Evolutionary conservation across 2,797 vertebrate genomes (phyloP).

Genomic region (Zenarchopterus dispar): DNA sequence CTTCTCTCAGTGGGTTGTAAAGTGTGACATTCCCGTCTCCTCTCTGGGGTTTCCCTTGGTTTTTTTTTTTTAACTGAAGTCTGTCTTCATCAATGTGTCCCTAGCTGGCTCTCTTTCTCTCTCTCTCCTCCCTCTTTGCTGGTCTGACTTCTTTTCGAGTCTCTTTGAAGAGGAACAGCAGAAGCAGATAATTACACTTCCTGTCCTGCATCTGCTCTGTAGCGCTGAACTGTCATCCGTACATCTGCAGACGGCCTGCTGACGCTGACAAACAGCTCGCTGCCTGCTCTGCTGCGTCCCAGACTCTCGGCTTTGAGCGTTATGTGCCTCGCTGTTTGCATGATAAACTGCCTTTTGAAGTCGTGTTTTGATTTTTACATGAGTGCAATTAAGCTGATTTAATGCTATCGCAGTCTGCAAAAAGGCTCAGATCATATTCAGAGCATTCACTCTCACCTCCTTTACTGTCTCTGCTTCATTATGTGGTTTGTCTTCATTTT

Average conservation of each 20-base stretch:
- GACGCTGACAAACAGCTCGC: slow-evolving; percentile 38
- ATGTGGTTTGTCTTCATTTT: background rate
- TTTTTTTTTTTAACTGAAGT: slow-evolving; percentile 44
- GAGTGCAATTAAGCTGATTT: slow-evolving; percentile 7
- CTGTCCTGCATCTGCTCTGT: slow-evolving; percentile 77
- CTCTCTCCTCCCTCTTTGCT: slow-evolving; percentile 27
- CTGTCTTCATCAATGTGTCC: slow-evolving; percentile 39
- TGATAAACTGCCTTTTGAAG: slow-evolving; percentile 1
- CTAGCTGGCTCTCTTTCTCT: slow-evolving; percentile 4
- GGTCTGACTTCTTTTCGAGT: slow-evolving; percentile 58
- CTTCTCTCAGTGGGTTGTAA: slow-evolving; percentile 36
- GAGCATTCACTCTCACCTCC: background rate
- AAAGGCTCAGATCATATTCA: background rate
- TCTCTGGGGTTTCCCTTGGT: slow-evolving; percentile 28
- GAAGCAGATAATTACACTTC: slow-evolving; percentile 81
- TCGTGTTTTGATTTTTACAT: background rate
- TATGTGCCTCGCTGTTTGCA: background rate
- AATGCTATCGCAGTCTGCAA: background rate
- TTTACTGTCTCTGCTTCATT: background rate
- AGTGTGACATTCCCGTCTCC: slow-evolving; percentile 34
- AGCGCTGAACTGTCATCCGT: slow-evolving; percentile 70
- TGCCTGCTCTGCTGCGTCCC: slow-evolving; percentile 19
- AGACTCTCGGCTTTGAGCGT: background rate
- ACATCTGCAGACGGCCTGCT: slow-evolving; percentile 53
- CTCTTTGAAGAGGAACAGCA: slow-evolving; percentile 76